Evolutionary conservation across 1,140 invertebrate genomes (phyloP), one percentile per base, ranked within the genome.

Genomic region (Temnothorax longispinosus): DNA sequence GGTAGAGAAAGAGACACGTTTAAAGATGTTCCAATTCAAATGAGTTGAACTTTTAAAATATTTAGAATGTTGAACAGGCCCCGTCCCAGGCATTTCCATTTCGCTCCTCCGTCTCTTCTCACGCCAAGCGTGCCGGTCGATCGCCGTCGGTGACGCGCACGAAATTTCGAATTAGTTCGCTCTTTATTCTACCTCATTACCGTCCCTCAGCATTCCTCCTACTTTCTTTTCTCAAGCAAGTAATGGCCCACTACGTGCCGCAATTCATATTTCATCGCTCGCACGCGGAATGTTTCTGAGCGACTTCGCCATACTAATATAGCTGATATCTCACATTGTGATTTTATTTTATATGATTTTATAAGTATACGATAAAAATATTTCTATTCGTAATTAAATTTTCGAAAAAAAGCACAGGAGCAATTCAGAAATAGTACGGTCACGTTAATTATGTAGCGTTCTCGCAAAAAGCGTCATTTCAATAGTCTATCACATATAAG

Each of bases 11-110:
- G 78, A 84, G 71, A 72, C 76, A 76, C 62, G 78, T 69, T 85
- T 86, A 85, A 92, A 90, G 91, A 92, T 91, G 86, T 92, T 93
- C 87, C 88, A 91, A 93, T 93, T 93, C 92, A 92, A 92, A 93
- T 93, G 91, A 93, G 89, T 67, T 84, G 86, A 92, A 92, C 89
- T 93, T 93, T 91, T 92, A 90, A 93, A 89, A 93, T 92, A 92
- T 93, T 92, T 91, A 91, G 86, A 92, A 91, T 88, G 80, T 90
- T 74, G 89, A 82, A 69, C 69, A 76, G 67, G 62, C 38, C 58
- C 38, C 54, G 54, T 54, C 52, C 41, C 71, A 27, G 62, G 11
- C 65, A 85, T 60, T 60, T 87, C 71, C 75, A 60, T 87, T 85
- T 89, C 56, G 56, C 56, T 52, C 11, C 11, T 64, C 13, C 74